These are phyloP conservation scores for Eupithecia inturbata DNA, from an alignment of 2,888 invertebrate species.

Conservation along the genomic window DNA sequence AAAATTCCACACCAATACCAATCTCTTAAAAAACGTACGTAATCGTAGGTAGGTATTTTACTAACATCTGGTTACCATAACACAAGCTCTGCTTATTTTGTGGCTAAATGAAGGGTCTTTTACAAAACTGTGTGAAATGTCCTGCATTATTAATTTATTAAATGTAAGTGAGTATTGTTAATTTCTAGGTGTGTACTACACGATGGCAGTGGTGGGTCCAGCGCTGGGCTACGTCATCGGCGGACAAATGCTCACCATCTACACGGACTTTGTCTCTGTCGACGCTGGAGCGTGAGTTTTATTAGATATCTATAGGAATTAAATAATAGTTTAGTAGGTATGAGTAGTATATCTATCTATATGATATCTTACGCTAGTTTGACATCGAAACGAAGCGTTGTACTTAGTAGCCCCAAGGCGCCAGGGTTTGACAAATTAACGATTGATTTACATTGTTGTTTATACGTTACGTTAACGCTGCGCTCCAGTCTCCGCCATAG, in stretches of 20 bases:
- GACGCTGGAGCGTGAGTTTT: conserved; percentile 86
- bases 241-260: conserved; percentile 90
- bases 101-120: not conserved
- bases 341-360: not conserved
- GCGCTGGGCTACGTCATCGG: conserved; percentile 94
- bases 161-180: conserved; percentile 14
- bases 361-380: not conserved
- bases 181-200: conserved; percentile 89
- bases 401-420: not conserved
- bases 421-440: not conserved
- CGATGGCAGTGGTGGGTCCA: conserved; percentile 92
- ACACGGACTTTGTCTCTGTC: conserved; percentile 88
- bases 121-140: not conserved
- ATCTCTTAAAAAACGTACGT: not conserved
- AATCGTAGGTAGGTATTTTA: not conserved
- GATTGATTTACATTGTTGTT: not conserved
- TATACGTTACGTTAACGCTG: not conserved
- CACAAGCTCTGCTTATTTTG: not conserved
- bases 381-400: not conserved
- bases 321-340: not conserved
- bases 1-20: not conserved
- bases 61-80: not conserved
- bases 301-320: not conserved
- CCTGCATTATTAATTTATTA: not conserved
- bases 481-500: not conserved